Evolutionary conservation across 1,140 invertebrate species (phyloP).

Genomic region (Lordiphosa clarofinis): DNA sequence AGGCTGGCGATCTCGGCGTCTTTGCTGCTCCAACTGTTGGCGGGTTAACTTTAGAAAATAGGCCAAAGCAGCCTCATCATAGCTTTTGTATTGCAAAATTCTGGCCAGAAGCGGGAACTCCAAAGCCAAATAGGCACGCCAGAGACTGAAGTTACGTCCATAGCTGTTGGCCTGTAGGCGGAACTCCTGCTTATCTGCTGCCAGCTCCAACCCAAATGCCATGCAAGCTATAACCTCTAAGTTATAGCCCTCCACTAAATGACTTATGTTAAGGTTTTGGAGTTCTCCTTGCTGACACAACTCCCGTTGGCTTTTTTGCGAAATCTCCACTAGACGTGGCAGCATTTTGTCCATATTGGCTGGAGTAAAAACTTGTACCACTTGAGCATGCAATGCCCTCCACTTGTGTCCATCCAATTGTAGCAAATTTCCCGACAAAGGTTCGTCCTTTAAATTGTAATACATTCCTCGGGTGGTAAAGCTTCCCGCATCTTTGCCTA

Average conservation of each 20-base stretch:
- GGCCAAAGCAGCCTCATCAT: constrained; percentile 26
- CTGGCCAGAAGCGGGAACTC: constrained; percentile 59
- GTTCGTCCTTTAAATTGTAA: constrained; percentile 80
- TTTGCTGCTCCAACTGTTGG: constrained; percentile 49
- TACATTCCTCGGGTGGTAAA: constrained; percentile 80
- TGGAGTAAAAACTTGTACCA: constrained; percentile 81
- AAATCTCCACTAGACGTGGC: constrained; percentile 61
- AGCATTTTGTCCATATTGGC: constrained; percentile 82
- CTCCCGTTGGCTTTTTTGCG: constrained; percentile 31
- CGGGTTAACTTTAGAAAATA: constrained; percentile 54
- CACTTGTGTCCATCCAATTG: constrained; percentile 81
- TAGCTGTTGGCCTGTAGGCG: constrained; percentile 48
- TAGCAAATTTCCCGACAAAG: constrained; percentile 81
- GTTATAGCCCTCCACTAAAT: constrained; percentile 54
- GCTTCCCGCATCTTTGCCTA: constrained; percentile 58
- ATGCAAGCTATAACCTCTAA: constrained; percentile 52
- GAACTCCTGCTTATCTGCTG: constrained; percentile 71
- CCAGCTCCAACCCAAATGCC: constrained; percentile 51
- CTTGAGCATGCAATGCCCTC: constrained; percentile 81
- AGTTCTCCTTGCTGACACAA: constrained; percentile 11
- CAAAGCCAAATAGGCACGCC: constrained; percentile 49
- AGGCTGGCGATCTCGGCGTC: constrained; percentile 62
- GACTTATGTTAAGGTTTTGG: constrained; percentile 39
- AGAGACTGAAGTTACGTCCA: constrained; percentile 49
- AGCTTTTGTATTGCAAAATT: constrained; percentile 49